Evolutionary conservation across 2,113 vertebrate genomes (phyloP).

Genomic region (Clarias macrocephalus): DNA sequence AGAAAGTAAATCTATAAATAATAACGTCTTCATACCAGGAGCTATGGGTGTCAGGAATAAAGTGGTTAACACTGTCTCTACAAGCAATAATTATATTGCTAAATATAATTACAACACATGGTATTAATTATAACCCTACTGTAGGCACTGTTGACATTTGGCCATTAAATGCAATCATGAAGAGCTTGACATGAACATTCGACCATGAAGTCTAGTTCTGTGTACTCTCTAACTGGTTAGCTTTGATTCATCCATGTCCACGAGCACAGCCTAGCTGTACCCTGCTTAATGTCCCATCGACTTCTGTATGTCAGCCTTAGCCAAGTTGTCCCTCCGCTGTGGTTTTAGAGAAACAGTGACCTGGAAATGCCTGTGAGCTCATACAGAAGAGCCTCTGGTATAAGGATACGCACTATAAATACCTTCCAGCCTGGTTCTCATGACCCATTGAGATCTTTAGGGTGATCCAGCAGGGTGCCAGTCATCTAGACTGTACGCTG

Average conservation of each 20-base stretch:
- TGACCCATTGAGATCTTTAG: constrained; percentile 61
- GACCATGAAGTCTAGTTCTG: constrained; percentile 11
- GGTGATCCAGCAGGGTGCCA: constrained; percentile 40
- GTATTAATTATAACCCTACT: too few relatives aligned
- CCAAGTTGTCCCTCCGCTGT: constrained; percentile 13
- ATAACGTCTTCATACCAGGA: background rate
- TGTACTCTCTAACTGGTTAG: background rate
- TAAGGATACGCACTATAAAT: constrained; percentile 50
- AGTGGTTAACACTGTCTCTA: background rate
- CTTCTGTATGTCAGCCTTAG: background rate
- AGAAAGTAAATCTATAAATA: background rate
- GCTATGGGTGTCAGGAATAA: background rate
- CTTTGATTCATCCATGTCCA: background rate
- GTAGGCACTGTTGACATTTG: background rate
- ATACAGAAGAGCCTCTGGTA: constrained; percentile 57
- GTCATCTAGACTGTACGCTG: constrained; percentile 20
- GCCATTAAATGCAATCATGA: background rate
- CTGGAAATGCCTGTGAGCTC: constrained; percentile 71
- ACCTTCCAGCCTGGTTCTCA: constrained; percentile 70
- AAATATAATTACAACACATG: too few relatives aligned
- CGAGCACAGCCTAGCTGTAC: constrained; percentile 49
- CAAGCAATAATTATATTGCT: background rate
- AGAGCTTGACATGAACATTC: background rate
- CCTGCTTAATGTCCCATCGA: constrained; percentile 50
- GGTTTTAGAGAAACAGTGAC: constrained; percentile 62